Evolutionary conservation across 2,888 invertebrate species (phyloP).

Genomic region (Cetonia aurata): DNA sequence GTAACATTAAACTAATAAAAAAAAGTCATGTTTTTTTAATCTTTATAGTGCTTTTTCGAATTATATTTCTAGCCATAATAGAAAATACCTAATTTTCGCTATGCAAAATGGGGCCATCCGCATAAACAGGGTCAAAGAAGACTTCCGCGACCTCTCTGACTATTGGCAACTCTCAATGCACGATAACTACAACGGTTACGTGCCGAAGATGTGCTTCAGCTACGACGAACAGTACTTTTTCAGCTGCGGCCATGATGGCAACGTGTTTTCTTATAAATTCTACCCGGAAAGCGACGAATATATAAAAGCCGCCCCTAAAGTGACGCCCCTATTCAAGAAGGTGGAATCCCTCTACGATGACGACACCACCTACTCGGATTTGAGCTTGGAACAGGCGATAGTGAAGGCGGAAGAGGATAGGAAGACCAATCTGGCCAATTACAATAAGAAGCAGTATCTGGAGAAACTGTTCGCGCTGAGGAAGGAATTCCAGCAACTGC

Average conservation of each 20-base stretch:
- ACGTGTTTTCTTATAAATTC: slow-evolving; percentile 79
- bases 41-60: too few relatives aligned
- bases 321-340: slow-evolving; percentile 34
- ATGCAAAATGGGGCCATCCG: slow-evolving; percentile 74
- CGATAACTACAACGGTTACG: slow-evolving; percentile 77
- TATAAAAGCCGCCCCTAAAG: slow-evolving; percentile 15
- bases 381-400: slow-evolving; percentile 77
- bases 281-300: slow-evolving; percentile 56
- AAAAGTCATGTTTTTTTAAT: too few relatives aligned
- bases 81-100: slow-evolving; percentile 71
- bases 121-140: slow-evolving; percentile 66
- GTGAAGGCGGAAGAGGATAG: slow-evolving; percentile 76
- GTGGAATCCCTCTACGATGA: slow-evolving; percentile 60
- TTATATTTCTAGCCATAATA: slow-evolving; percentile 66
- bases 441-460: slow-evolving; percentile 73
- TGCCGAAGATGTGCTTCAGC: slow-evolving; percentile 75
- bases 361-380: slow-evolving; percentile 61
- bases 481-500: slow-evolving; percentile 61
- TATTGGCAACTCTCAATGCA: slow-evolving; percentile 82
- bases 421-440: slow-evolving; percentile 73
- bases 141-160: slow-evolving; percentile 72
- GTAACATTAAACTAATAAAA: too few relatives aligned
- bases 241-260: slow-evolving; percentile 80
- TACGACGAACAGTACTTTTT: slow-evolving; percentile 71
- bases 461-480: slow-evolving; percentile 70